Evolutionary conservation across 2,888 invertebrate genomes (phyloP), one percentile per base, ranked within the genome.

Genomic region (Amphipyra berbera): DNA sequence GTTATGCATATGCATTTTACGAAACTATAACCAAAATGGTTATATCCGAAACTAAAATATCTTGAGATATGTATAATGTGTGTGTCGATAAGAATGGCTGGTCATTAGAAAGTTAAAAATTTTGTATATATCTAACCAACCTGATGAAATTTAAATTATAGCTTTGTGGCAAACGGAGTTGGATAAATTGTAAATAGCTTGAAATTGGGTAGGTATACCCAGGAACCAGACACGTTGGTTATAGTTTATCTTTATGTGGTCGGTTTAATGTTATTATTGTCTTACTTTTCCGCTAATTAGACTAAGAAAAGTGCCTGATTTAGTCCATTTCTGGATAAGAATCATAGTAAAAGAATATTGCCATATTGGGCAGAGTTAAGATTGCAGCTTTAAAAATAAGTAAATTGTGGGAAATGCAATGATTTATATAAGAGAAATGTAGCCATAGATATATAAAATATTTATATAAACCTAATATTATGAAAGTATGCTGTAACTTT

Each of bases 361-460:
- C 50, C 58, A 27, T 64, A 62, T 15, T 63, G 44, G 41, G 21
- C 40, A 49, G 41, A 68, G 45, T 21, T 50, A 37, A 62, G 53
- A 61, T 59, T 59, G 70, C 63, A 78, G 75, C 63, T 76, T 64
- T 67, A 74, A 74, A 33, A 1, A 30, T 54, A 55, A 59, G 45
- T 12, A 59, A 38, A 59, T 52, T 70, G 57, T 48, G 56, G 56
- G 48, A 48, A 71, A 66, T 71, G 67, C 66, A 73, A 71, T 66
- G 56, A 45, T 49, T 58, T 55, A 52, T 42, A 21, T 53, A 73
- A 30, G 45, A 61, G 37, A 50, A 57, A 55, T 54, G 14, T 73
- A 73, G 62, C 57, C 62, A 55, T 73, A 68, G 50, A 61, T 69
- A 67, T 61, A 61, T 68, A 37, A n/a, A 38, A 14, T 66, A 30